Conservation (phyloP, 1,140 invertebrate genomes). For the Bicyclus anynana region DNA sequence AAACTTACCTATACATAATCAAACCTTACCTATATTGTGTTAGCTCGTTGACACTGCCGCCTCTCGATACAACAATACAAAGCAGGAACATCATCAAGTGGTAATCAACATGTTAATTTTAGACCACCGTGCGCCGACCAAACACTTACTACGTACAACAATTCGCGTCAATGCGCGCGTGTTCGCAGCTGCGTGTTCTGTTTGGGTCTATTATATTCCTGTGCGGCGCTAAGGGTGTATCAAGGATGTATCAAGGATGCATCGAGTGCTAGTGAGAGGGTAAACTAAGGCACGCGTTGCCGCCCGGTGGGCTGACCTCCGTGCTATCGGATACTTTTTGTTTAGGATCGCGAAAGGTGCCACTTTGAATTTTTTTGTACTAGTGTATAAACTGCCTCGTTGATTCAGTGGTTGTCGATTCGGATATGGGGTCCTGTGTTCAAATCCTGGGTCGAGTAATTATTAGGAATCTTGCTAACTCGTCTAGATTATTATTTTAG, state of each 20-base stretch:
- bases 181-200: slow-evolving; percentile 52
- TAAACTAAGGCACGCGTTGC: slow-evolving; percentile 58
- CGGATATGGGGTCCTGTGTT: too few relatives aligned
- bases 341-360: not conserved
- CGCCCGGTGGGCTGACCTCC: slow-evolving; percentile 60
- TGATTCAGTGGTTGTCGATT: too few relatives aligned
- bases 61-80: slow-evolving; percentile 19
- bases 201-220: slow-evolving; percentile 40
- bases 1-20: too few relatives aligned
- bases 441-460: too few relatives aligned
- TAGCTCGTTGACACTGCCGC: slow-evolving; percentile 3
- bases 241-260: slow-evolving; percentile 18
- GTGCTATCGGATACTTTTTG: slow-evolving; percentile 13
- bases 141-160: slow-evolving; percentile 46
- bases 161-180: slow-evolving; percentile 54
- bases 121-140: slow-evolving; percentile 59
- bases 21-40: slow-evolving; percentile 4
- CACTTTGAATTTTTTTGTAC: not conserved
- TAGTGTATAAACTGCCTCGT: too few relatives aligned
- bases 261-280: slow-evolving; percentile 44
- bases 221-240: not conserved
- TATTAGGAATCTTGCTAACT: too few relatives aligned
- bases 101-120: slow-evolving; percentile 53
- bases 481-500: too few relatives aligned
- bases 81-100: slow-evolving; percentile 54